Evolutionary conservation across 2,888 invertebrate genomes (phyloP), one percentile per base, ranked within the genome.

Genomic region (Apotomis turbidana): DNA sequence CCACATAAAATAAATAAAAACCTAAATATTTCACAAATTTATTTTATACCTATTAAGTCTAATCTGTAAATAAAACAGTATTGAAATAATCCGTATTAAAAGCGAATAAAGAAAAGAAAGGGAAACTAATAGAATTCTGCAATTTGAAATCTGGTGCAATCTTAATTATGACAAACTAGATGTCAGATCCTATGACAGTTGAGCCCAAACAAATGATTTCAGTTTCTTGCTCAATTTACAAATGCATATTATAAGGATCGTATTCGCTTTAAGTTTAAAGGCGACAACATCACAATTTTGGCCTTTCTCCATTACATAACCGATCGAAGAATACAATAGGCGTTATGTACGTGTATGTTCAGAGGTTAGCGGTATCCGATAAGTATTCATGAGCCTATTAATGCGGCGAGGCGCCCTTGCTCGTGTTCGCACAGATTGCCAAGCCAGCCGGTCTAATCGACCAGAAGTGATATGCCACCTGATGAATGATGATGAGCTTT

Each of bases 301-400:
- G 49, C 54, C 68, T 72, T 72, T 72, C 68, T 72, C 36, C 52
- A 54, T 72, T 72, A 72, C 68, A 68, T 72, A 68, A 68, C 68
- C 46, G 52, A 68, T 58, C 63, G 72, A 62, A 62, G 72, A 68
- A 58, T 61, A 72, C 72, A 68, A 72, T 72, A 54, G 71, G 63
- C 63, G 68, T 62, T 72, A 68, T 60, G 60, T 68, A 60, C 54
- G 44, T 58, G 62, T 71, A 67, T 13, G 62, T 70, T 70, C 71
- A 70, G 74, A 74, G 77, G 76, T 74, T 77, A 75, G 76, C 74
- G 81, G 80, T 78, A 81, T 73, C 76, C 83, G 83, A 86, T 88
- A 83, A 87, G 86, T 89, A 89, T 91, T 91, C 91, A 91, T 89
- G 87, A 89, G 85, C 83, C 87, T 90, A 89, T 90, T 90, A 90